Evolutionary conservation across 2,888 invertebrate genomes (phyloP), one percentile per base, ranked within the genome.

Genomic region (Clitarchus hookeri): DNA sequence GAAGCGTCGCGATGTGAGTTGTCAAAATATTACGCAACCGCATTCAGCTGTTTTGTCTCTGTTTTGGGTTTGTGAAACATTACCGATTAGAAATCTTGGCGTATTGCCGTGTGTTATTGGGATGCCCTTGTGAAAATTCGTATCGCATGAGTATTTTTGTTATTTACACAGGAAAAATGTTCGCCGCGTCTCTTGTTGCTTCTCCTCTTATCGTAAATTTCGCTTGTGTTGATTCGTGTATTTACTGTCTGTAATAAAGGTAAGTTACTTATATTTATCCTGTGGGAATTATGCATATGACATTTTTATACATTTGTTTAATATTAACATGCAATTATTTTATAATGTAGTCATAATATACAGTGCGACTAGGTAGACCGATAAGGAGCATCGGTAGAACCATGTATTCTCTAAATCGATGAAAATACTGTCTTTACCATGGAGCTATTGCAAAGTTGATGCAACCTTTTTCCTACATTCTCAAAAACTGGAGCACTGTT

Each of bases 111-210:
- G 23, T 65, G 65, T 65, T 65, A 65, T 65, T 23, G 65, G n/a
- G 65, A 6, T 65, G n/a, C 65, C 65, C 65, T 65, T 65, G 65
- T 65, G 65, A 23, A 65, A 65, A 2, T 11, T 3, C 16, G 8
- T 23, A 65, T 65, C 16, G n/a, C n/a, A 65, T 65, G 65, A 65
- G 16, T 65, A 65, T 8, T 65, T 65, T 65, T 16, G 19, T 65
- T 65, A 82, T 82, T 6, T 82, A 82, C 44, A 82, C 82, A 36
- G 82, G 82, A 82, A 82, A 82, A 82, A 82, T 82, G 82, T 82
- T 82, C 12, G 26, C 82, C 0, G 82, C 44, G 44, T 82, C 3
- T 82, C 19, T 82, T 27, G n/a, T 13, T 82, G 82, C 26, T 44
- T 27, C 27, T 82, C 0, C 26, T 82, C 6, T 44, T 23, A 13